Evolutionary conservation across 2,888 invertebrate genomes (phyloP).

Genomic region (Athripsodes cinereus): DNA sequence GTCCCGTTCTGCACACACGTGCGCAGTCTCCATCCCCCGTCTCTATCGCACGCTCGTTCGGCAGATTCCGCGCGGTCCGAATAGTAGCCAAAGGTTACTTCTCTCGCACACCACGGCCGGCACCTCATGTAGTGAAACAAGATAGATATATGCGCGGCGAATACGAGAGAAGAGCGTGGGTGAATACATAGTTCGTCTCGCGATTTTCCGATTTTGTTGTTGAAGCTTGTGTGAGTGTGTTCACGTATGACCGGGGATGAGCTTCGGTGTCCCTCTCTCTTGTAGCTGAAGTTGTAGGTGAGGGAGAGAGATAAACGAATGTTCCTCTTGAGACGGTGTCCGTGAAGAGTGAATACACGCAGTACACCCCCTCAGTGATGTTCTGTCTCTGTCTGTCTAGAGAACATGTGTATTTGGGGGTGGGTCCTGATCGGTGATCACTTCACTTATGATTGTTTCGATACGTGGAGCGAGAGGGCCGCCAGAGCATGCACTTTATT

Average conservation of each 20-base stretch:
- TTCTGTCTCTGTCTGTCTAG: conserved; percentile 13
- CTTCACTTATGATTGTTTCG: too few species aligned
- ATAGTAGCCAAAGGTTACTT: conserved; percentile 22
- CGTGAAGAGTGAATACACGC: conserved; percentile 18
- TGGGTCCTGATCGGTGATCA: conserved; percentile 1
- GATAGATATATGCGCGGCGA: neutral
- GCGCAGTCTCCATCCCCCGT: conserved; percentile 16
- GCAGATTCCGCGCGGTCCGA: conserved; percentile 21
- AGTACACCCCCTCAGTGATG: conserved; percentile 10
- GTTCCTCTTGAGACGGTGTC: conserved; percentile 23
- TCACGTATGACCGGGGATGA: conserved; percentile 26
- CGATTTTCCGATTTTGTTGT: conserved; percentile 15
- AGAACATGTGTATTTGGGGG: conserved; percentile 14
- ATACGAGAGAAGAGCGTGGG: too few species aligned
- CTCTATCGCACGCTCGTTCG: conserved; percentile 15
- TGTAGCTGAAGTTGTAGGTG: neutral
- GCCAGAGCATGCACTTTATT: too few species aligned
- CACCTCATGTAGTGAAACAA: conserved; percentile 9
- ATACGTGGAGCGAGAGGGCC: too few species aligned
- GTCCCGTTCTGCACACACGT: conserved; percentile 12
- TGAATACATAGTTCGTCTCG: conserved; percentile 4
- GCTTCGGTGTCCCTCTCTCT: conserved; percentile 17
- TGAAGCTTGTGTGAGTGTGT: conserved; percentile 15
- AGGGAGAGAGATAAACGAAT: conserved; percentile 10
- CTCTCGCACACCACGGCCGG: conserved; percentile 12